Percentiles rank a stretch among this genome's conserved stretches.
phyloP scores from a whole-genome alignment of 2,113 vertebrate genomes.

The Rattus norvegicus region DNA sequence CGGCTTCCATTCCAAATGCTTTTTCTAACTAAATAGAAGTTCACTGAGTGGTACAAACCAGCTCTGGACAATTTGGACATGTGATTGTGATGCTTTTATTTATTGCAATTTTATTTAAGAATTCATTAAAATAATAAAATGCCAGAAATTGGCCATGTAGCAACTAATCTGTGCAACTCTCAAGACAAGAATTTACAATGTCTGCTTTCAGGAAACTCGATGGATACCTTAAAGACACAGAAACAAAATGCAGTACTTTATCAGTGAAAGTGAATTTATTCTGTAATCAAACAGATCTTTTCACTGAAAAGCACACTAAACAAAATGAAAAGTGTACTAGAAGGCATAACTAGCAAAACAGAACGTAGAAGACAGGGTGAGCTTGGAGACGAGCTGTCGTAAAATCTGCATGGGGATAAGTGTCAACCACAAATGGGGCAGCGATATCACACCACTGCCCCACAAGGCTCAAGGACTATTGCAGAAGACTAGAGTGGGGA shows the following conservation, averaged over 20 bases:
- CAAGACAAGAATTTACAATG: neutral
- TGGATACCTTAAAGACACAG: neutral
- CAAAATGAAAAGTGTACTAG: neutral
- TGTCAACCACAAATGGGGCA: neutral
- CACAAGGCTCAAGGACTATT: neutral
- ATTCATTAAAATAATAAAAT: neutral
- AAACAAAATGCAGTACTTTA: neutral
- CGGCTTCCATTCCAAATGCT: neutral
- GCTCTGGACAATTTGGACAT: neutral
- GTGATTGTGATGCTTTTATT: neutral
- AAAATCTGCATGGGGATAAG: neutral
- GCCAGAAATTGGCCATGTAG: neutral
- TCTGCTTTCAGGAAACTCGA: neutral
- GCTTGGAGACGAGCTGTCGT: neutral
- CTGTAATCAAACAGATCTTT: neutral
- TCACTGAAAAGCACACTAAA: neutral
- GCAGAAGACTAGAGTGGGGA: neutral
- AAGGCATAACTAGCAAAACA: neutral
- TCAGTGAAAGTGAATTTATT: neutral
- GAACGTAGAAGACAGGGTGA: neutral
- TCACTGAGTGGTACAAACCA: neutral
- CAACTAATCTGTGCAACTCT: neutral
- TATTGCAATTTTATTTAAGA: neutral
- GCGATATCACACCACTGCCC: too few relatives aligned
- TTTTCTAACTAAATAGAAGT: neutral